Evolutionary conservation across 2,113 vertebrate species (phyloP).

Genomic region (Cyprinus carpio): DNA sequence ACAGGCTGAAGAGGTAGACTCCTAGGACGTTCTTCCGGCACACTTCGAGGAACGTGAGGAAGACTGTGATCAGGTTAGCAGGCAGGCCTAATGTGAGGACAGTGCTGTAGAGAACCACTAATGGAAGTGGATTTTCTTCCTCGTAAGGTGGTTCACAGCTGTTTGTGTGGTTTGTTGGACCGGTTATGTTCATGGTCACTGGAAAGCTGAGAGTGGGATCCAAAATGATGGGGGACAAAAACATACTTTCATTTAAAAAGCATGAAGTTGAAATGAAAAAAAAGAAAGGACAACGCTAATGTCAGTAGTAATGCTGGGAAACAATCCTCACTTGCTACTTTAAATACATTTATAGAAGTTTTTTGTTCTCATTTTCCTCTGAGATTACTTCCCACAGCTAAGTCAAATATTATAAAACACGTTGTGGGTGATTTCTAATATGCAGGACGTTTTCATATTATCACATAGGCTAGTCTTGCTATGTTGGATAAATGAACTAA

Average conservation of each 20-base stretch:
- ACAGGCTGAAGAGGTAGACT: slow-evolving; percentile 83
- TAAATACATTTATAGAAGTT: neutral
- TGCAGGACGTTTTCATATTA: neutral
- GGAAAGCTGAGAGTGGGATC: neutral
- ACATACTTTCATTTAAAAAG: neutral
- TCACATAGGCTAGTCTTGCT: neutral
- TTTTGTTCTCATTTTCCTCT: neutral
- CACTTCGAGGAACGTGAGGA: slow-evolving; percentile 76
- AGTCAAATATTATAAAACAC: neutral
- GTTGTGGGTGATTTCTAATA: neutral
- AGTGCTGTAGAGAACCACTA: slow-evolving; percentile 75
- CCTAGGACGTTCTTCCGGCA: slow-evolving; percentile 76
- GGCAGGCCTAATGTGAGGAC: slow-evolving; percentile 80
- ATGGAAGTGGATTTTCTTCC: slow-evolving; percentile 57
- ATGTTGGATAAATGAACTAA: neutral
- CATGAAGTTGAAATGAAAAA: neutral
- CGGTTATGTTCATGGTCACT: slow-evolving; percentile 21
- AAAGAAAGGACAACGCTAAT: neutral
- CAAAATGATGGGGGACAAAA: neutral
- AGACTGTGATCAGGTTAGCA: slow-evolving; percentile 78
- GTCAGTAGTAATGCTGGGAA: neutral
- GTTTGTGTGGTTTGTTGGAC: neutral
- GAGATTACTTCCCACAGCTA: neutral
- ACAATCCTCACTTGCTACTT: neutral
- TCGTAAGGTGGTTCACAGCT: slow-evolving; percentile 59